These are phyloP conservation scores for Ranitomeya variabilis DNA, from an alignment of 2,113 vertebrate genomes.

Conservation along the genomic window DNA sequence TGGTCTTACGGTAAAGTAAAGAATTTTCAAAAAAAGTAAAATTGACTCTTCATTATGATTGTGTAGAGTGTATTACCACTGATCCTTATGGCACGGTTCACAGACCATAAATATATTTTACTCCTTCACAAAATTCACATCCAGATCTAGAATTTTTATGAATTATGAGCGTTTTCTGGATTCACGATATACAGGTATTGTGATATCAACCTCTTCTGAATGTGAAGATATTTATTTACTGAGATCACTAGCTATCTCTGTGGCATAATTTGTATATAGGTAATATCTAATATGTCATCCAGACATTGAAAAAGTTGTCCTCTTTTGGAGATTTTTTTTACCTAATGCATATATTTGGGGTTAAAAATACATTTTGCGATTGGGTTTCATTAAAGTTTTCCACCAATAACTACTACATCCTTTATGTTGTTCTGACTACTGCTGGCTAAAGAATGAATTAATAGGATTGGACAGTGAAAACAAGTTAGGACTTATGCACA, in stretches of 20 bases:
- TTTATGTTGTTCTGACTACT: too few relatives aligned
- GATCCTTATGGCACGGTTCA: constrained; percentile 5
- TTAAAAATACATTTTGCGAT: too few relatives aligned
- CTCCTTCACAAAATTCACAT: constrained; percentile 15
- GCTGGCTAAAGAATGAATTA: too few relatives aligned
- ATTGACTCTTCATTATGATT: constrained; percentile 17
- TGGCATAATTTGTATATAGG: not conserved
- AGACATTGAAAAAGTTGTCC: too few relatives aligned
- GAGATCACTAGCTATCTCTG: not conserved
- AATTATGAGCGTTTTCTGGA: not conserved
- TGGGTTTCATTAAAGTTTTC: too few relatives aligned
- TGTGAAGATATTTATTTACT: not conserved
- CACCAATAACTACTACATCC: too few relatives aligned
- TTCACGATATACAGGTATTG: not conserved
- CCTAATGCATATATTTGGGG: too few relatives aligned
- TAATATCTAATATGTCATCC: too few relatives aligned
- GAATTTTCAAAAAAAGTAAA: not conserved
- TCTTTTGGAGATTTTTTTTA: too few relatives aligned
- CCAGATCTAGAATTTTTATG: not conserved
- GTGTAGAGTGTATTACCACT: constrained; percentile 30
- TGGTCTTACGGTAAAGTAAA: not conserved
- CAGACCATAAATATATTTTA: not conserved
- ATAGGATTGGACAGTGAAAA: too few relatives aligned
- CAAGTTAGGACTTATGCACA: too few relatives aligned
- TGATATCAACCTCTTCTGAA: not conserved